Percentiles rank a stretch among this genome's conserved stretches.
These are phyloP conservation scores for Brienomyrus brachyistius DNA, from an alignment of 2,113 vertebrate species.

Conservation along the genomic window DNA sequence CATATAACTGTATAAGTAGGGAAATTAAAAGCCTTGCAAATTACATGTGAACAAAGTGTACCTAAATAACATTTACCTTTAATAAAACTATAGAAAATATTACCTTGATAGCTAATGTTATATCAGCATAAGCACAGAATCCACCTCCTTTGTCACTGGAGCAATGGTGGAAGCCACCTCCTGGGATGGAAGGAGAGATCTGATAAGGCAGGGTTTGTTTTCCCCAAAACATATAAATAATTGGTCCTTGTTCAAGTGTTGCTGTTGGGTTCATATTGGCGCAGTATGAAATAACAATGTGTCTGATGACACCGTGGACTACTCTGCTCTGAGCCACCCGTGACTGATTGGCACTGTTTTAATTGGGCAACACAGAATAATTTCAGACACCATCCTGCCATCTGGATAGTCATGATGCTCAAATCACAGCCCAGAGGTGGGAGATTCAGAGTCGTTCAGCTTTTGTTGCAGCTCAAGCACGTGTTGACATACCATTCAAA, in stretches of 20 bases:
- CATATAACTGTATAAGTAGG: not conserved
- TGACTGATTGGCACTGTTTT: constrained; percentile 12
- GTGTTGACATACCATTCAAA: constrained; percentile 24
- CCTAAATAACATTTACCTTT: not conserved
- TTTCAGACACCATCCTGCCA: not conserved
- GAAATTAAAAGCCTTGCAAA: not conserved
- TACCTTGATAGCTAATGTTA: constrained; percentile 89
- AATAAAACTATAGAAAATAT: not conserved
- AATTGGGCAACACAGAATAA: constrained; percentile 23
- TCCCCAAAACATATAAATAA: constrained; percentile 22
- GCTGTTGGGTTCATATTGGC: not conserved
- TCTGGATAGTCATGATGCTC: constrained; percentile 1
- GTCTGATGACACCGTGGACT: not conserved
- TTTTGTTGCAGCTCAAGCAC: constrained; percentile 32
- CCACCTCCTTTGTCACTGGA: constrained; percentile 88
- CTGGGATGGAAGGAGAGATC: constrained; percentile 50
- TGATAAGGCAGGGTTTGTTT: constrained; percentile 16
- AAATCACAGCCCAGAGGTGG: constrained; percentile 18
- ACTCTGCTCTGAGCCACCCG: not conserved
- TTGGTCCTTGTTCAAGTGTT: constrained; percentile 6
- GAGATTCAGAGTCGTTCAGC: constrained; percentile 27
- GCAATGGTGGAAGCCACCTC: constrained; percentile 97
- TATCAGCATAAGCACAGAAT: constrained; percentile 94
- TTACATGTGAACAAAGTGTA: not conserved
- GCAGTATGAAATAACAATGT: not conserved